Conservation (phyloP, 2,113 vertebrate species). For the Chunga burmeisteri region DNA sequence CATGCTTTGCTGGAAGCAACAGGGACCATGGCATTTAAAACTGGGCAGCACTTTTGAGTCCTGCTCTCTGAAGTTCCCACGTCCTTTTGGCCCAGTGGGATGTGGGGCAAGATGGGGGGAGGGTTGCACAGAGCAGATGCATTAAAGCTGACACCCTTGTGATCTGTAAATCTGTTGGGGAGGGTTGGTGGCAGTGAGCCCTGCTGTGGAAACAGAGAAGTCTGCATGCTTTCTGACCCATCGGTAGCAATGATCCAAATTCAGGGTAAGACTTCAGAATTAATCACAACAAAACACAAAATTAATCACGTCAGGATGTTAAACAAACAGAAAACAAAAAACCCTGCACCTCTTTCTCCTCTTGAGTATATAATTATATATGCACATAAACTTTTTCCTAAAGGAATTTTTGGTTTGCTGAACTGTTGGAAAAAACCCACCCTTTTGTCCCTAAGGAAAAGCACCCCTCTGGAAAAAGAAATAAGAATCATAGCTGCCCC, state of each 20-base stretch:
- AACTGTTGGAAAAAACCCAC: not conserved
- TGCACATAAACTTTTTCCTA: not conserved
- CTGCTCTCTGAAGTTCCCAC: not conserved
- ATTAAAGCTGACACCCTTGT: slow-evolving; percentile 17
- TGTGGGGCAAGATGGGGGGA: not conserved
- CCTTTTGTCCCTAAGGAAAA: not conserved
- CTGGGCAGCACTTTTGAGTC: not conserved
- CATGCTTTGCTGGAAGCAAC: not conserved
- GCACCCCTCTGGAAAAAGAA: not conserved
- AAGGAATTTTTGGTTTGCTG: slow-evolving; percentile 4
- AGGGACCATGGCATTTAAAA: not conserved
- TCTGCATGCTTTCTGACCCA: slow-evolving; percentile 67
- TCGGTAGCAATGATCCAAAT: not conserved
- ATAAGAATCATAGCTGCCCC: not conserved
- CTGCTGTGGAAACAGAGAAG: slow-evolving; percentile 14
- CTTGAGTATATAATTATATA: not conserved
- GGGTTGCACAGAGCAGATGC: not conserved
- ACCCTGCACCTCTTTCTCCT: not conserved
- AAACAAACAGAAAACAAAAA: slow-evolving; percentile 17
- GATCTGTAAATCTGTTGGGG: slow-evolving; percentile 26
- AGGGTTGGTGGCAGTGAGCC: slow-evolving; percentile 1
- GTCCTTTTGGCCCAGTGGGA: not conserved
- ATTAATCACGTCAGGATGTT: not conserved
- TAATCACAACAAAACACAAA: not conserved
- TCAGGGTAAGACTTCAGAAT: slow-evolving; percentile 4